Conservation (phyloP, 2,797 vertebrate genomes). For the Otus scops region DNA sequence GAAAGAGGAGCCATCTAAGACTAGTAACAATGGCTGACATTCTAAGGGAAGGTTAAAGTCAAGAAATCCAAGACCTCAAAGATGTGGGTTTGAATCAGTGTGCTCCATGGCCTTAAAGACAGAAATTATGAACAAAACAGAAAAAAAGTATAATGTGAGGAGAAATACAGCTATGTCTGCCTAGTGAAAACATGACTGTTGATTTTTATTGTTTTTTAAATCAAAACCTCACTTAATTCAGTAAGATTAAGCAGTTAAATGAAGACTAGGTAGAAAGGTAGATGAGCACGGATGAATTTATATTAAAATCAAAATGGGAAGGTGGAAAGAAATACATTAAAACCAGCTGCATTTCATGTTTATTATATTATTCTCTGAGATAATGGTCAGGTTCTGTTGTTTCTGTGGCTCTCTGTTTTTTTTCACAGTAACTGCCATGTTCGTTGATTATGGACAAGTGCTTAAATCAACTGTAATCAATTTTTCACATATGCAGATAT, state of each 20-base stretch:
- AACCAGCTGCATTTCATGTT: not conserved
- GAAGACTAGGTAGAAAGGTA: not conserved
- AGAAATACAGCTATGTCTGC: not conserved
- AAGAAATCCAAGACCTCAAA: not conserved
- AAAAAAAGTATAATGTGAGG: not conserved
- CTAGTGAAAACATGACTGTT: not conserved
- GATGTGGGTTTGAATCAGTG: not conserved
- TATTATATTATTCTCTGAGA: not conserved
- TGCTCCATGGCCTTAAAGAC: not conserved
- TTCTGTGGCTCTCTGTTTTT: not conserved
- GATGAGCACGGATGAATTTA: not conserved
- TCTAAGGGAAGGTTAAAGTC: not conserved
- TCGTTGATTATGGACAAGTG: not conserved
- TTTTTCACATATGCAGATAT: not conserved
- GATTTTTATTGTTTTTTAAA: not conserved
- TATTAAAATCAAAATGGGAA: not conserved
- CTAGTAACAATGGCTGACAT: not conserved
- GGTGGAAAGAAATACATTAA: not conserved
- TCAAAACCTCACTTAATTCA: not conserved
- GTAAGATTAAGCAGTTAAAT: not conserved
- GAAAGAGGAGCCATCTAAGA: not conserved
- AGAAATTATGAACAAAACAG: not conserved
- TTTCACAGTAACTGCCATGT: not conserved
- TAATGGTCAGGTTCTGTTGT: not conserved
- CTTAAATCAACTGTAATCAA: not conserved